Base-by-base conservation (phyloP, 2,797 vertebrate species). In the Lagorchestes hirsutus region DNA sequence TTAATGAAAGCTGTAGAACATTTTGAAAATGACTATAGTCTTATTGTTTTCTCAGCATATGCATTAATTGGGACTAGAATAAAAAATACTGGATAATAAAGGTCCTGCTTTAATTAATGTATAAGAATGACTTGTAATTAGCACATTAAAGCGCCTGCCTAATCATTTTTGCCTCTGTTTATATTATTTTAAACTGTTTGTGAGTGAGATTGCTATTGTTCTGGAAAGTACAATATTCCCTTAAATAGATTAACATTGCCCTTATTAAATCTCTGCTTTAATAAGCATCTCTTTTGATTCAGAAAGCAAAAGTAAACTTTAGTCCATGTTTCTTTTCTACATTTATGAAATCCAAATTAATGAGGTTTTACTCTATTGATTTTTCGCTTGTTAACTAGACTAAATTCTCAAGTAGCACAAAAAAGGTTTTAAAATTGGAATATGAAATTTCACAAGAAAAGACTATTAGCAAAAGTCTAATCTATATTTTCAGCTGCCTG, bases 21-120 rank as follows among this genome's bases (percentile, higher is more conserved):
- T 46, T 67, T 93, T 54, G 10, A 95, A 28, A 92, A 91, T 93
- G 92, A 90, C 34, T 87, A 29, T 74, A 34, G 56, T 90, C 50
- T 59, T 57, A 90, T 62, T 50, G 29, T 54, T 87, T 87, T 95
- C 91, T 90, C 67, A 94, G 55, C 54, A 40, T 14, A 94, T 54
- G 14, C 11, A 54, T 14, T 90, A 28, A 67, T 62, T 95, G 74
- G 8, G 13, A 90, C 9, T 67, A 93, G 82, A 67, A 12, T 54
- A 24, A 74, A 87, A 0, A 40, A 13, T 4, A 24, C 0, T 55
- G 29, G 91, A 57, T 92, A 56, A 46, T 58, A 90, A 92, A 93
- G 50, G 50, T 24, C 34, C 40, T 31, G 9, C 34, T 93, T 58
- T 90, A 57, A 96, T 90, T 93, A 59, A 54, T 24, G 28, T 52